phyloP scores from a whole-genome alignment of 2,797 vertebrate species.

The Tokudaia tokunoshimensis region DNA sequence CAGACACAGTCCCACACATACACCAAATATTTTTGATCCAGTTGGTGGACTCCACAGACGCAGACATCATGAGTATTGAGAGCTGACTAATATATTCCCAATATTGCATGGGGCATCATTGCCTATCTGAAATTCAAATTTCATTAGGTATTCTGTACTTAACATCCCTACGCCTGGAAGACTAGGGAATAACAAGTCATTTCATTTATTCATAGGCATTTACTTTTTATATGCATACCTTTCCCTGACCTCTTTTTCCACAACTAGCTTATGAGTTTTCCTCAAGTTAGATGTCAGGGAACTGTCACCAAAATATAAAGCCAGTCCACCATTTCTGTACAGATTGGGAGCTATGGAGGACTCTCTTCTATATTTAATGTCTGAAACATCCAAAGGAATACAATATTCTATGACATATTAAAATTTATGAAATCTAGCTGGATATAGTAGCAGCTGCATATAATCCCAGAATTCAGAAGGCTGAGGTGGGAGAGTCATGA shows the following conservation, averaged over 20 bases:
- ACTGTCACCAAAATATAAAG: not conserved
- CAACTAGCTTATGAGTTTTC: not conserved
- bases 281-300: constrained; percentile 2
- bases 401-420: not conserved
- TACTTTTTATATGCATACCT: not conserved
- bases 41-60: not conserved
- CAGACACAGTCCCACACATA: not conserved
- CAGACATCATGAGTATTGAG: not conserved
- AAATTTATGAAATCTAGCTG: not conserved
- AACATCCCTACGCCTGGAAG: not conserved
- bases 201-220: not conserved
- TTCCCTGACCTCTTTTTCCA: not conserved
- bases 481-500: too few relatives aligned
- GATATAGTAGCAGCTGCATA: not conserved
- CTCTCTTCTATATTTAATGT: not conserved
- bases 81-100: not conserved
- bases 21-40: not conserved
- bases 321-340: not conserved
- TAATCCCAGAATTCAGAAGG: not conserved
- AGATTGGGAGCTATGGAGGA: not conserved
- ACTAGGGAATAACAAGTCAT: not conserved
- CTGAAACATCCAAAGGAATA: not conserved
- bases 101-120: not conserved
- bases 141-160: not conserved
- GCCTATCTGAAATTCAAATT: constrained; percentile 32